Evolutionary conservation across 2,113 vertebrate species (phyloP).

Genomic region (Sapayoa aenigma): DNA sequence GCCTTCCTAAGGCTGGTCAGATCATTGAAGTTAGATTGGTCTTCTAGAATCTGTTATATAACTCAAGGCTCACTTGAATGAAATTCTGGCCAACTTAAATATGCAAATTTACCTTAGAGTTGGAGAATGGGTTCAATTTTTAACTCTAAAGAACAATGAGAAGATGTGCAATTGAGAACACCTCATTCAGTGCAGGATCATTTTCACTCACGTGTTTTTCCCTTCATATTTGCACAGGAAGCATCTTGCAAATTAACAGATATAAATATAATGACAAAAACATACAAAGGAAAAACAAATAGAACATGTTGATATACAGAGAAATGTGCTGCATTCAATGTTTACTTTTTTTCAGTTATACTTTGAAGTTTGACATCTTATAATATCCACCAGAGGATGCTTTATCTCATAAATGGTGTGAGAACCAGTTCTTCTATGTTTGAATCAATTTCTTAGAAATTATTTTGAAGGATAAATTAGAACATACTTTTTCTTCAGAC

Average conservation of each 20-base stretch:
- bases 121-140: neutral
- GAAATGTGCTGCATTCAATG: neutral
- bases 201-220: neutral
- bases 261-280: neutral
- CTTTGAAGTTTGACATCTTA: neutral
- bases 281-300: neutral
- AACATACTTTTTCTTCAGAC: neutral
- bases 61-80: neutral
- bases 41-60: neutral
- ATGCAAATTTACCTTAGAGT: neutral
- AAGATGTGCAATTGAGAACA: neutral
- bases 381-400: neutral
- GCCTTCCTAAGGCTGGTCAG: neutral
- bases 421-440: neutral
- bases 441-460: neutral
- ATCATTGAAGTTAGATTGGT: neutral
- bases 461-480: neutral
- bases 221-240: neutral
- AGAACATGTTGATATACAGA: neutral
- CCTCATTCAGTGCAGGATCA: too few species aligned
- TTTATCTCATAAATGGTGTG: neutral
- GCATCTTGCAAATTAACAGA: neutral
- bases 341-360: neutral
- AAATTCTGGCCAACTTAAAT: neutral
- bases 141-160: neutral